Evolutionary conservation across 2,797 vertebrate species (phyloP), one percentile per base, ranked within the genome.

Genomic region (Gambusia yucatana): DNA sequence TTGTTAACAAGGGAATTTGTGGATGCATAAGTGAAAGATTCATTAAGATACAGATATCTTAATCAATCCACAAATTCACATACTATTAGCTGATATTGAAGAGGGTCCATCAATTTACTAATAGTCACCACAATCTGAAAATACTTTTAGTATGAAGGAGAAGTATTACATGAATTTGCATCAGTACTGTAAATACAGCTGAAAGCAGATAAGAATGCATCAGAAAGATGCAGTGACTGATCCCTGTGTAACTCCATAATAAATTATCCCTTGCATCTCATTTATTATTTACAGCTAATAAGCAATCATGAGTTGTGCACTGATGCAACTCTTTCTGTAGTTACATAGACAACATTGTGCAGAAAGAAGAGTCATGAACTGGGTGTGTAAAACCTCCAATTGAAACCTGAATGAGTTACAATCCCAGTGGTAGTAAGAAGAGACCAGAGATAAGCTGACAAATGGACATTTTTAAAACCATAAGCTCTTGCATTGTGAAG

Each of bases 341-440:
- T 46, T 7, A 46, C 14, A 44, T 16, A 17, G 59, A 33, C 17
- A 16, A 70, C 10, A 44, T 70, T 44, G 1, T 46, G 41, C 17
- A 55, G 46, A 47, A 5, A 43, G 57, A 79, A 73, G 0, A 43
- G 77, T 44, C 28, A n/a, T 70, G 11, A 81, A 76, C 72, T 8
- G 55, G 46, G n/a, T 76, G 46, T 44, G 55, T 76, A 41, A 80
- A 20, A 7, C 44, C 11, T 75, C 47, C n/a, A 22, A 8, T 30
- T 57, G n/a, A 77, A 36, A 71, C 14, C 48, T 77, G 43, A 48
- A 63, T 75, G 77, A 84, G 48, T 67, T 63, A 81, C 74, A 74
- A 39, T 61, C 71, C 43, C 36, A 50, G 20, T 75, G 77, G 50
- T 30, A 71, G 39, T 59, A 17, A 36, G 46, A 73, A 57, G 8